Evolutionary conservation across 2,888 invertebrate species (phyloP).

Genomic region (Lithophane ornitopus): DNA sequence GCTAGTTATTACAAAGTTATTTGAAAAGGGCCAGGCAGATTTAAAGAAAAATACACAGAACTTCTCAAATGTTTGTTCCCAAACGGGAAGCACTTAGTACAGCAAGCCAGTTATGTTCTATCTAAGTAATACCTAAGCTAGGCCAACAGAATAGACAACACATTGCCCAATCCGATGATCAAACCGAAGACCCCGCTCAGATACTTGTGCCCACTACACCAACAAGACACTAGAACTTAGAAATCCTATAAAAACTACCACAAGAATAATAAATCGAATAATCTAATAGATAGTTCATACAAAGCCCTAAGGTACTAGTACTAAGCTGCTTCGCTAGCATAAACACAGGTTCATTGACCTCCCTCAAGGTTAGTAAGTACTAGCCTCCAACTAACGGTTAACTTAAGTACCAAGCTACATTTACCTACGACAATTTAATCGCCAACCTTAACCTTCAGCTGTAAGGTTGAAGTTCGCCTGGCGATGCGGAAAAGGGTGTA

Average conservation of each 20-base stretch:
- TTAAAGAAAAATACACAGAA: no score
- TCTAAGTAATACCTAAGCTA: no score
- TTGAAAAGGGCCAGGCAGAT: no score
- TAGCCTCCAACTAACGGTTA: constrained; percentile 64
- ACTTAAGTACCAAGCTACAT: constrained; percentile 42
- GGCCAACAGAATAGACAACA: neutral
- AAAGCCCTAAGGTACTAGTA: constrained; percentile 30
- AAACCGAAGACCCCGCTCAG: neutral
- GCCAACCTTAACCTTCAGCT: neutral
- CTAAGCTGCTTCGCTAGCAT: constrained; percentile 15
- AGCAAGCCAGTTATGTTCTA: no score
- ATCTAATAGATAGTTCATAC: neutral
- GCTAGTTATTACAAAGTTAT: no score
- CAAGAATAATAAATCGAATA: neutral
- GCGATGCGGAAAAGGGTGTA: neutral
- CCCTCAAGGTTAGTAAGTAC: constrained; percentile 70
- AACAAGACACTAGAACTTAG: neutral
- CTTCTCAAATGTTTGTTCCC: no score
- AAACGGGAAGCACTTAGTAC: no score
- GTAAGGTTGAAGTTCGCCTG: constrained; percentile 38
- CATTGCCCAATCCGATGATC: no score
- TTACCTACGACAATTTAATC: constrained; percentile 19
- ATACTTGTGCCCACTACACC: neutral
- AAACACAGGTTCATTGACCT: constrained; percentile 68
- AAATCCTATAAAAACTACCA: neutral